Evolutionary conservation across 2,797 vertebrate genomes (phyloP).

Genomic region (Xiphophorus birchmanni): DNA sequence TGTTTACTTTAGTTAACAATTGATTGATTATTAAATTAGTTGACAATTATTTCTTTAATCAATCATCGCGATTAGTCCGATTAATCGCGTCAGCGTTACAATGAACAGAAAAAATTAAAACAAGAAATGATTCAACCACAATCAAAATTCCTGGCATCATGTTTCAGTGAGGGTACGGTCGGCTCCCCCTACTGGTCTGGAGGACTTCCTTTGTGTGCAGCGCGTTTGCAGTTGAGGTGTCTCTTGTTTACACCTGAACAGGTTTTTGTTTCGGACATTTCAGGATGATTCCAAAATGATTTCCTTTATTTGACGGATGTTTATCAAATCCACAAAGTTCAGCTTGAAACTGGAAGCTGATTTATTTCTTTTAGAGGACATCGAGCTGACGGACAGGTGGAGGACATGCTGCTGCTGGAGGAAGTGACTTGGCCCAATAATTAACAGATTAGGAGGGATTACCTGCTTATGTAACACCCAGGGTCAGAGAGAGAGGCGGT

Average conservation of each 20-base stretch:
- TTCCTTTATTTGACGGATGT: background rate
- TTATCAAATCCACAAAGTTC: background rate
- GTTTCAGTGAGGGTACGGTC: no score
- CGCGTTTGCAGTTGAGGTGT: no score
- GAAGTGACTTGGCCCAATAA: conserved; percentile 39
- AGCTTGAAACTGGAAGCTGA: background rate
- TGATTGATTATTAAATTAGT: no score
- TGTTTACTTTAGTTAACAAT: no score
- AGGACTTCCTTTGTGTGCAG: no score
- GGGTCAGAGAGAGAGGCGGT: conserved; percentile 3
- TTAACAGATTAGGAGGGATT: conserved; percentile 57
- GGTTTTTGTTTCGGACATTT: background rate
- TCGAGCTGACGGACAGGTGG: background rate
- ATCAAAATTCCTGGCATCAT: no score
- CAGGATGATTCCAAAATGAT: background rate
- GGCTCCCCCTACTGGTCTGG: no score
- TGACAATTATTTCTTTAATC: no score
- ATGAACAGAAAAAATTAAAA: no score
- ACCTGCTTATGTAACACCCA: conserved; percentile 56
- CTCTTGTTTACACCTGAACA: background rate
- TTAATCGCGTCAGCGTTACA: no score
- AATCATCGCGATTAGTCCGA: no score
- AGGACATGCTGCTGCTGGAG: background rate
- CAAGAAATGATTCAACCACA: no score
- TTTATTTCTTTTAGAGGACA: background rate